A percentile compares a stretch with the other conserved stretches of the same genome.
These are phyloP conservation scores for Sebastolobus alascanus DNA, from an alignment of 2,797 vertebrate genomes.

Conservation along the genomic window DNA sequence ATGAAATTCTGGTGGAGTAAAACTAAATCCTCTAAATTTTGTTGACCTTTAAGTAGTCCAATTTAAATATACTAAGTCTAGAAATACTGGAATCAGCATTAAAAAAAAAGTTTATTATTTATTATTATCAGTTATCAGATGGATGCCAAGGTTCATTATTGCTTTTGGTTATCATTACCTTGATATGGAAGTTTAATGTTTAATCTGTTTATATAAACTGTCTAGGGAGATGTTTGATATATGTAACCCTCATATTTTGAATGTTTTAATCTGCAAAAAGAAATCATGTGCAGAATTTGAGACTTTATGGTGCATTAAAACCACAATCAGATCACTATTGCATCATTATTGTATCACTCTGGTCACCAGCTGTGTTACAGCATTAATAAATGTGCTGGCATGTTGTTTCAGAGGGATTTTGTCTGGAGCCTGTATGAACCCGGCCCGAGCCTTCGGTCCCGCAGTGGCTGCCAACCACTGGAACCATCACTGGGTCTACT, in stretches of 20 bases:
- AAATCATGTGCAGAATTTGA: background rate
- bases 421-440: slow-evolving; percentile 95
- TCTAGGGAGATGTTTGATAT: background rate
- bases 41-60: background rate
- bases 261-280: background rate
- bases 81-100: background rate
- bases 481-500: slow-evolving; percentile 93
- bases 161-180: background rate
- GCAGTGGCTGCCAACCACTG: slow-evolving; percentile 86
- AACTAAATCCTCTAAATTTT: background rate
- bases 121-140: background rate
- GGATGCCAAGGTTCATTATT: background rate
- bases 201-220: background rate
- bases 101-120: background rate
- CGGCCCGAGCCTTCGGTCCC: slow-evolving; percentile 91
- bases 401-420: slow-evolving; percentile 82
- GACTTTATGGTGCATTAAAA: background rate
- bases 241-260: background rate
- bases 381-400: background rate
- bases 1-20: background rate
- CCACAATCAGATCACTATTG: background rate
- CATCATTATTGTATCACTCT: background rate
- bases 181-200: background rate
- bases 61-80: background rate
- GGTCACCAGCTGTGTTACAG: slow-evolving; percentile 5